Percentiles rank a stretch among this genome's conserved stretches.
Evolutionary conservation across 2,888 invertebrate genomes (phyloP).

Genomic region (Ochropacha duplaris): DNA sequence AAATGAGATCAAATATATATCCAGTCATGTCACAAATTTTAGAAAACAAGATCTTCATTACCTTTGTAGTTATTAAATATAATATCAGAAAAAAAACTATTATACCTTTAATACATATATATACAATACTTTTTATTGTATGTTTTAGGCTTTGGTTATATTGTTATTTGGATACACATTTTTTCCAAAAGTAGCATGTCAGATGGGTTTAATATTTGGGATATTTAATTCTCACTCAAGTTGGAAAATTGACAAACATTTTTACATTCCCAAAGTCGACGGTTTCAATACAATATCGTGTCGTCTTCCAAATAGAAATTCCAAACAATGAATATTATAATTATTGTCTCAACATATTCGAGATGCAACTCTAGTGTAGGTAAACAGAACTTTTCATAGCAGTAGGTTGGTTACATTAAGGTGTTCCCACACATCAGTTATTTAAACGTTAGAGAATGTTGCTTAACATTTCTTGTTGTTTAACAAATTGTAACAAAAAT

Average conservation of each 20-base stretch:
- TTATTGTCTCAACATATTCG: slow-evolving; percentile 57
- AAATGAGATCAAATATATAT: slow-evolving; percentile 76
- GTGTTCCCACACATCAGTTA: no score
- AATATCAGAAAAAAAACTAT: slow-evolving; percentile 11
- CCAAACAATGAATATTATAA: slow-evolving; percentile 30
- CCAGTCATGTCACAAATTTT: slow-evolving; percentile 56
- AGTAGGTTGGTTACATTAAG: background rate
- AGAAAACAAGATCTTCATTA: slow-evolving; percentile 39
- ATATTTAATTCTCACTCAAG: slow-evolving; percentile 39
- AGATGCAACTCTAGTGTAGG: slow-evolving; percentile 27
- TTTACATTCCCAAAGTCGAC: slow-evolving; percentile 34
- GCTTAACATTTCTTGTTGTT: no score
- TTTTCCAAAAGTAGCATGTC: slow-evolving; percentile 28
- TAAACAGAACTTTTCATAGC: background rate
- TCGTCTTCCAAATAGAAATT: slow-evolving; percentile 14
- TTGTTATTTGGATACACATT: slow-evolving; percentile 23
- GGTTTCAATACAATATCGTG: slow-evolving; percentile 26
- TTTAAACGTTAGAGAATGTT: no score
- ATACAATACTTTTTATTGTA: no score
- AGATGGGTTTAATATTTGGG: slow-evolving; percentile 20
- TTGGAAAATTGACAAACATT: slow-evolving; percentile 50
- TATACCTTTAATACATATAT: no score
- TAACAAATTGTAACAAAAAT: no score
- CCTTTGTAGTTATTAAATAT: slow-evolving; percentile 26
- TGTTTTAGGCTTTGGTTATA: slow-evolving; percentile 56